These are phyloP conservation scores for Drosophila ezoana DNA, from an alignment of 2,888 invertebrate genomes.

Conservation along the genomic window DNA sequence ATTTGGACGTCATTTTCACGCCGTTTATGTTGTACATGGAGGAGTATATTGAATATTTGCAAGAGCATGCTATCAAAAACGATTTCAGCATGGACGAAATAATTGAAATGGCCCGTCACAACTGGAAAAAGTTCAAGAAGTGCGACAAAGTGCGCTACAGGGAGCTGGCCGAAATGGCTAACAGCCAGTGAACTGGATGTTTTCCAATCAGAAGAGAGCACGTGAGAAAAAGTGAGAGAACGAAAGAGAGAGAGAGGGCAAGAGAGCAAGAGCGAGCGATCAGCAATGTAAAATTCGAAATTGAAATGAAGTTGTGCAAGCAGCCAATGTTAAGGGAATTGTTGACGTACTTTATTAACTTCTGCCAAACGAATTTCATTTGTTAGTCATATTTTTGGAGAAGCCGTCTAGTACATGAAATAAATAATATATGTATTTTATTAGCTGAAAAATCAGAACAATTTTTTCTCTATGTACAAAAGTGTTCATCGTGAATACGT, in stretches of 20 bases:
- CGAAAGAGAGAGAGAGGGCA: neutral
- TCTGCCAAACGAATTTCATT: neutral
- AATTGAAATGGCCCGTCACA: slow-evolving; percentile 10
- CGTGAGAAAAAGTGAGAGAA: neutral
- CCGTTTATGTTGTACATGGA: slow-evolving; percentile 40
- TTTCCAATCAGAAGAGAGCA: neutral
- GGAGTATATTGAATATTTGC: slow-evolving; percentile 24
- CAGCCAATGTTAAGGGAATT: neutral
- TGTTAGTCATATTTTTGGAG: neutral
- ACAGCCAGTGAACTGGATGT: neutral
- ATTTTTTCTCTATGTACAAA: too few species aligned
- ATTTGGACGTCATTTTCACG: neutral
- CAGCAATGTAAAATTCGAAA: slow-evolving; percentile 7
- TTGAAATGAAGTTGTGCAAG: neutral
- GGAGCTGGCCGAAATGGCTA: slow-evolving; percentile 19
- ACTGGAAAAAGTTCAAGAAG: slow-evolving; percentile 19
- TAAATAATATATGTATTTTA: neutral
- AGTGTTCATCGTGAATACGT: too few species aligned
- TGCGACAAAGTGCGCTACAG: slow-evolving; percentile 24
- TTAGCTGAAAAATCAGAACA: neutral
- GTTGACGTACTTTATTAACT: neutral
- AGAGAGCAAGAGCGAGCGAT: too few species aligned
- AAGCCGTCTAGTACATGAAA: neutral
- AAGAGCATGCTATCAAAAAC: slow-evolving; percentile 13
- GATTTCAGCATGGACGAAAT: slow-evolving; percentile 18